Conservation (phyloP, 2,888 invertebrate genomes). For the Dasysyrphus tricinctus region DNA sequence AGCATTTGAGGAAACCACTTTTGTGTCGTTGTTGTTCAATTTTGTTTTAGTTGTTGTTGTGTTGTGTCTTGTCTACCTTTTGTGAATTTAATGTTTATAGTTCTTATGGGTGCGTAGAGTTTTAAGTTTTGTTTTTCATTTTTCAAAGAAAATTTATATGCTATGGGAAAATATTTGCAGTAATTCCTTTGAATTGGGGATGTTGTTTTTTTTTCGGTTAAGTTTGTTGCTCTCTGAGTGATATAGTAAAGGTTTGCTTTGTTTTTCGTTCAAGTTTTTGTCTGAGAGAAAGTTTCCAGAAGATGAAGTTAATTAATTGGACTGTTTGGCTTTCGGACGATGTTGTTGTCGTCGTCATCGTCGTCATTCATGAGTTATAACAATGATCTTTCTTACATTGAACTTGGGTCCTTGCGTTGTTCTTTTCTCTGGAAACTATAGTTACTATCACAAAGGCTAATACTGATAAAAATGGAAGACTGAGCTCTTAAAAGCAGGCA, state of each 20-base stretch:
- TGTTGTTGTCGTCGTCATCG: background rate
- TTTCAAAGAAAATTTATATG: constrained; percentile 54
- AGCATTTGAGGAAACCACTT: constrained; percentile 71
- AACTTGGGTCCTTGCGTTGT: background rate
- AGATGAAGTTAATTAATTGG: constrained; percentile 56
- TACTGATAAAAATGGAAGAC: background rate
- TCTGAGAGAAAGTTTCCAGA: constrained; percentile 23
- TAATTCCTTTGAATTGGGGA: constrained; percentile 52
- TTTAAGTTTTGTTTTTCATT: background rate
- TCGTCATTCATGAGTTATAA: constrained; percentile 15
- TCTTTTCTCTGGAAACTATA: background rate
- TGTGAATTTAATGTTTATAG: constrained; percentile 58
- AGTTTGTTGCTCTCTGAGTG: constrained; percentile 1
- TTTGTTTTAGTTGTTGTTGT: constrained; percentile 28
- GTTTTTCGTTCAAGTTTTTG: constrained; percentile 16
- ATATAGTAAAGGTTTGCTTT: constrained; percentile 3
- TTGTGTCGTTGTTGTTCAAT: constrained; percentile 64
- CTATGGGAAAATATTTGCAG: constrained; percentile 65
- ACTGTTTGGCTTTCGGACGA: constrained; percentile 40
- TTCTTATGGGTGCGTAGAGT: constrained; percentile 45
- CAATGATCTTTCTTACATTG: constrained; percentile 34
- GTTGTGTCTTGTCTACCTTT: constrained; percentile 50
- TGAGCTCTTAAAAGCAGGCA: background rate
- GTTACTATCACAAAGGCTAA: background rate
- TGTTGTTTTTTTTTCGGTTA: constrained; percentile 13